Evolutionary conservation across 23 tunicate species (phyloP).

Genomic region (Halocynthia aurantium): DNA sequence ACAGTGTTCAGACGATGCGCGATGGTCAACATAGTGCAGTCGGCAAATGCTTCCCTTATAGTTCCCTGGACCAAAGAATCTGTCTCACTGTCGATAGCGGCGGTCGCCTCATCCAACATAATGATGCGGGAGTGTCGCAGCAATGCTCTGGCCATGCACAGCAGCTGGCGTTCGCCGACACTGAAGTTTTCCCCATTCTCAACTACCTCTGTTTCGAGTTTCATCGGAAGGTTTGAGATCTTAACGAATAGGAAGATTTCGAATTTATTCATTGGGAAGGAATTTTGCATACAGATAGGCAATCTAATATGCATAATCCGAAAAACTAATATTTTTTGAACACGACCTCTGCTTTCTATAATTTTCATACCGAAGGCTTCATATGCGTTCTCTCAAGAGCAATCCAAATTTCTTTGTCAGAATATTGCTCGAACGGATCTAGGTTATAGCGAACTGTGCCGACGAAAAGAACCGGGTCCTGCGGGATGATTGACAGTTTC

Average conservation of each 20-base stretch:
- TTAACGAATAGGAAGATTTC: background rate
- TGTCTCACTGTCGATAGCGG: conserved; percentile 95
- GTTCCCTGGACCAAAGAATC: conserved; percentile 95
- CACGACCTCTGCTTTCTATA: background rate
- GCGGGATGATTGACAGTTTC: conserved; percentile 91
- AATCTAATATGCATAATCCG: too few species aligned
- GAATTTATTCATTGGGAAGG: background rate
- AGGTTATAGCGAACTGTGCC: conserved; percentile 94
- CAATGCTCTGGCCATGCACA: conserved; percentile 96
- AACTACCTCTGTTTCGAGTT: conserved; percentile 79
- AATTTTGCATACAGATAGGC: background rate
- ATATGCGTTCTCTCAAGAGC: conserved; percentile 91
- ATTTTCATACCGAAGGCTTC: conserved; percentile 59
- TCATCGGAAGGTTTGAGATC: conserved; percentile 74
- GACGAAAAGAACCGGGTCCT: conserved; percentile 92
- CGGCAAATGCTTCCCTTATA: conserved; percentile 86
- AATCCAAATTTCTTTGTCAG: conserved; percentile 85
- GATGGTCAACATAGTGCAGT: conserved; percentile 95
- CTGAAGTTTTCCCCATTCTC: conserved; percentile 98
- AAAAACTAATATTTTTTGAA: too few species aligned
- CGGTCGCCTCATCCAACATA: conserved; percentile 96
- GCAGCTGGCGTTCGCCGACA: conserved; percentile 87
- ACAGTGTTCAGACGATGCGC: conserved; percentile 97
- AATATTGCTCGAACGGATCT: conserved; percentile 86
- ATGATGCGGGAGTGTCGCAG: conserved; percentile 83